Conservation (phyloP, 1,140 invertebrate genomes). For the Whitmania pigra region DNA sequence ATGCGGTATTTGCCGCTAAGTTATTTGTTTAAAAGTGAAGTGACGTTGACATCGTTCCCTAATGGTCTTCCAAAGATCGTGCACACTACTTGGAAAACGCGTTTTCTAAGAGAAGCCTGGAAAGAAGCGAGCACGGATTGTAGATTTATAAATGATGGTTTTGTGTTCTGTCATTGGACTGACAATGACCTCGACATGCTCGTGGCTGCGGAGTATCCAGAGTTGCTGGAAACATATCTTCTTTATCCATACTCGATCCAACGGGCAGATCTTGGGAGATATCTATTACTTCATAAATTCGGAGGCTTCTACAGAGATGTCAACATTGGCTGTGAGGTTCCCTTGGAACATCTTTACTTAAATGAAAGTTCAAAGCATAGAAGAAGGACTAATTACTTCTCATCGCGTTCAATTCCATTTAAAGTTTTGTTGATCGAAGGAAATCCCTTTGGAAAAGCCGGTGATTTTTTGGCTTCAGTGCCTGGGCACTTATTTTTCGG, state of each 20-base stretch:
- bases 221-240: slow-evolving; percentile 5
- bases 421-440: neutral
- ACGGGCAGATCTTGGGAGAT: neutral
- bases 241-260: slow-evolving; percentile 3
- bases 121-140: neutral
- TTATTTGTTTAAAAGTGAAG: neutral
- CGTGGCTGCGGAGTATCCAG: neutral
- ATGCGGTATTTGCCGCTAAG: too few relatives aligned
- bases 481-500: neutral
- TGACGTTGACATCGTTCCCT: neutral
- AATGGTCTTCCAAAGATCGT: neutral
- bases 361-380: neutral
- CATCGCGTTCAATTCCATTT: neutral
- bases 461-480: neutral
- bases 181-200: neutral
- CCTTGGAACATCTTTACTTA: neutral
- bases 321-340: slow-evolving; percentile 1
- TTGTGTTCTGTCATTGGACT: slow-evolving; percentile 2
- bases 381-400: neutral
- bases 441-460: neutral
- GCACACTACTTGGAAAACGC: neutral
- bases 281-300: neutral
- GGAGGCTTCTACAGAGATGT: slow-evolving; percentile 2
- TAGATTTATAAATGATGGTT: neutral
- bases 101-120: neutral